Base-by-base conservation (phyloP, 2,113 vertebrate species). In the Pipa parva region DNA sequence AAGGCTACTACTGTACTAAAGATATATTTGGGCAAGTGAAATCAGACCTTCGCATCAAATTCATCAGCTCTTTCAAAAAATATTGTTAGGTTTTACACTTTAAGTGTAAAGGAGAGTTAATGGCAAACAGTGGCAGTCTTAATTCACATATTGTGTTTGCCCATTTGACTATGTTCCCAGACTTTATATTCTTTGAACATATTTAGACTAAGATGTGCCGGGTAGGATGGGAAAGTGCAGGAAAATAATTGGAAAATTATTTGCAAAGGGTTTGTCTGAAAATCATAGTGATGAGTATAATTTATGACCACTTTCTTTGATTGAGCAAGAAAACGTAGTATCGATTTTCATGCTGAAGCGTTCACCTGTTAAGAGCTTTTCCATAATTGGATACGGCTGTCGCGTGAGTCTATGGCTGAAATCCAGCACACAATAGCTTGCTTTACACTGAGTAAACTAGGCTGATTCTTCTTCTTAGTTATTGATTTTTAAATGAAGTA, bases 401-500 rank as follows among this genome's bases (percentile, higher is more conserved):
- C 73, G 81, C 92, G 93, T 91, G 92, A 94, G 93, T 87, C 81
- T 79, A 75, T 83, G 85, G 83, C 85, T 78, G 83, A 77, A 79
- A 24, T 74, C 79, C 73, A 64, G 83, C 80, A 79, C 85, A 88
- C 87, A 90, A 88, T 87, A 84, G 87, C 85, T 82, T 90, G 89
- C 95, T 92, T 88, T 87, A 91, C 87, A 90, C 89, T 91, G 90
- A 92, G 91, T 94, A 92, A 93, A 91, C 91, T 85, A 83, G 88
- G 86, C 84, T 87, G 92, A 90, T 95, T 94, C 94, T 90, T 95
- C 91, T 91, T 90, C 79, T 85, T 76, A 80, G 75, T 78, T 92
- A 97, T 98, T 93, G 94, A 97, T 98, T 97, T 97, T 97, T 93
- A 92, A 93, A 97, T 95, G 85, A 93, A 89, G 83, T 90, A 95